These are phyloP conservation scores for Drosophila tanythrix DNA, from an alignment of 2,888 invertebrate species.

Conservation along the genomic window DNA sequence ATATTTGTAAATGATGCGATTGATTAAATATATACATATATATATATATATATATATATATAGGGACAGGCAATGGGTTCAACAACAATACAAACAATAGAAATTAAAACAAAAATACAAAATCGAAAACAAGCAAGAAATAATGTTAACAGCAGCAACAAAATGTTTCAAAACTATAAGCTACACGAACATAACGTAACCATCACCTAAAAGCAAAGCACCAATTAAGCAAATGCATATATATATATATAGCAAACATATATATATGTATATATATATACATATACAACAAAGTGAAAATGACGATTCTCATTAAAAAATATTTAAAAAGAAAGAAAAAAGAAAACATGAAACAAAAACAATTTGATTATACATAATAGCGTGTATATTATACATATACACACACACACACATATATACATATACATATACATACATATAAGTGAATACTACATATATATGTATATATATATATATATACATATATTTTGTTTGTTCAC, in stretches of 20 bases:
- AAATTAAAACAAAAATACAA: not conserved
- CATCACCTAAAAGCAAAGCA: constrained; percentile 28
- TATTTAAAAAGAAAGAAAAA: constrained; percentile 27
- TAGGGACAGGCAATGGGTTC: constrained; percentile 20
- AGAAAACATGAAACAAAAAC: constrained; percentile 17
- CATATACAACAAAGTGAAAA: constrained; percentile 20
- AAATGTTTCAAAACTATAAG: constrained; percentile 62
- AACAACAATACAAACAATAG: constrained; percentile 9
- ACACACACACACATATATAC: constrained; percentile 24
- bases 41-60: not conserved
- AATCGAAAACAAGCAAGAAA: constrained; percentile 6
- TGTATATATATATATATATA: constrained; percentile 5
- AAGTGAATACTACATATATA: constrained; percentile 15
- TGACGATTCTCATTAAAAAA: constrained; percentile 64
- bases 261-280: not conserved
- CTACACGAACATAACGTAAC: constrained; percentile 48
- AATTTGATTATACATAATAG: constrained; percentile 5
- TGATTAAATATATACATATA: not conserved
- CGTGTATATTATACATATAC: constrained; percentile 19
- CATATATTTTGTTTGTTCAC: constrained; percentile 12
- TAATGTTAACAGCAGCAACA: constrained; percentile 61
- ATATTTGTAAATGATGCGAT: constrained; percentile 37
- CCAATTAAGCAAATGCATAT: constrained; percentile 45
- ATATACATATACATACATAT: constrained; percentile 23
- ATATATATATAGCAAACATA: constrained; percentile 1